phyloP scores from a whole-genome alignment of 2,888 invertebrate genomes.

The Schizotus pectinicornis region DNA sequence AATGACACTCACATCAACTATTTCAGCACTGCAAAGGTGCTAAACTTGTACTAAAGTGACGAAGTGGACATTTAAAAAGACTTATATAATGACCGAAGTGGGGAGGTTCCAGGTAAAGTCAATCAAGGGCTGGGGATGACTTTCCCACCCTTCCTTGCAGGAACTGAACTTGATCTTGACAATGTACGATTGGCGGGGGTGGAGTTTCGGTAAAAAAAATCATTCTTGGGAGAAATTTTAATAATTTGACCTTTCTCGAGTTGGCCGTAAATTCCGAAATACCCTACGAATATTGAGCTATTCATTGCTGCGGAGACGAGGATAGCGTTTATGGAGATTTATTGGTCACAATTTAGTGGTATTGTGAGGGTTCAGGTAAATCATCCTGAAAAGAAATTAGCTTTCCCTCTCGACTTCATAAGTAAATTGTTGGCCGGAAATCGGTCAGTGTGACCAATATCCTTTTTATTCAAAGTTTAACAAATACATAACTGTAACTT shows the following conservation, averaged over 20 bases:
- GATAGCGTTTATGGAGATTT: slow-evolving; percentile 24
- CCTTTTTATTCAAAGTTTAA: too few relatives aligned
- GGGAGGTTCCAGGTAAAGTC: neutral
- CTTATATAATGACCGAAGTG: neutral
- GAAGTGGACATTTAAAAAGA: neutral
- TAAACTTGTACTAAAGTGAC: slow-evolving; percentile 4
- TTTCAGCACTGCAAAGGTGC: slow-evolving; percentile 5
- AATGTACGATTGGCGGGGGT: too few relatives aligned
- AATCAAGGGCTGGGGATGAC: neutral
- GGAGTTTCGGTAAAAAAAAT: too few relatives aligned
- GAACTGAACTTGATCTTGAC: neutral
- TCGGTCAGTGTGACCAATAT: too few relatives aligned
- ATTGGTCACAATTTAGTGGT: slow-evolving; percentile 17
- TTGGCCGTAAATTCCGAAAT: too few relatives aligned
- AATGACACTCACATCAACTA: neutral
- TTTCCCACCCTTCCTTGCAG: neutral
- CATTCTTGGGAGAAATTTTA: too few relatives aligned
- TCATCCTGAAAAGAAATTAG: neutral
- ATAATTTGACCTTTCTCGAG: too few relatives aligned
- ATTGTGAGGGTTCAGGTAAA: slow-evolving; percentile 15
- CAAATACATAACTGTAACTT: too few relatives aligned
- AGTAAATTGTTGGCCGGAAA: too few relatives aligned
- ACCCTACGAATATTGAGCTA: neutral
- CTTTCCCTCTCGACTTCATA: too few relatives aligned
- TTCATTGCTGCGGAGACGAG: slow-evolving; percentile 22